phyloP scores from a whole-genome alignment of 2,797 vertebrate genomes.

The Sebastes miniatus region DNA sequence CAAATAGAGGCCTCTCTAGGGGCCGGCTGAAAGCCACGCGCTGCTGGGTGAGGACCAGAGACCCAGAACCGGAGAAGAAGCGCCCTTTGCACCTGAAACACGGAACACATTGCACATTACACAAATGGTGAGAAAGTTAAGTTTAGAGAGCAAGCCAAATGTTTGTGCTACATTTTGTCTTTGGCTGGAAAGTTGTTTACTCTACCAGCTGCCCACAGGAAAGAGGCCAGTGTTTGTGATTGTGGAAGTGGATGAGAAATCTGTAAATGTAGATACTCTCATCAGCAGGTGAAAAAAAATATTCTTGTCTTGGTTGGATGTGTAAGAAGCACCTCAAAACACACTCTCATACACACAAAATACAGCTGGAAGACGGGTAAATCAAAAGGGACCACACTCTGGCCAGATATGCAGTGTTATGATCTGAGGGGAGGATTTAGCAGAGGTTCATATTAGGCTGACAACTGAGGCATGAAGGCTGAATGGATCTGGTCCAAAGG shows the following conservation, averaged over 20 bases:
- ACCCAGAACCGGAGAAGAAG: conserved; percentile 85
- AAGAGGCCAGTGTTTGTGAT: not conserved
- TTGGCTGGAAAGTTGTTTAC: conserved; percentile 50
- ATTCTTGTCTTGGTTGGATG: not conserved
- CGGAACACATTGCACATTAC: conserved; percentile 38
- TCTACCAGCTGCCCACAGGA: conserved; percentile 42
- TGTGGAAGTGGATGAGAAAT: conserved; percentile 3
- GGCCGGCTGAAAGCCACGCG: conserved; percentile 89
- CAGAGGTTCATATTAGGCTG: conserved; percentile 68
- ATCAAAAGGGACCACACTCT: conserved; percentile 15
- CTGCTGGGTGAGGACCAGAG: conserved; percentile 87
- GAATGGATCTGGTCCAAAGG: conserved; percentile 62
- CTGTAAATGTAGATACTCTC: not conserved
- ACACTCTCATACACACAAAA: not conserved
- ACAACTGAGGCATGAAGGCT: conserved; percentile 65
- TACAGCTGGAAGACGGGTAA: conserved; percentile 28
- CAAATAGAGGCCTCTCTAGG: conserved; percentile 90
- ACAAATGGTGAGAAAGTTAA: conserved; percentile 52
- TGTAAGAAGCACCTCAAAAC: not conserved
- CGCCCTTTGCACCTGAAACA: conserved; percentile 89
- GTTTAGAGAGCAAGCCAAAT: conserved; percentile 31
- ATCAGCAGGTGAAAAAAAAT: conserved; percentile 2
- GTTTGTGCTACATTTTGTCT: conserved; percentile 53
- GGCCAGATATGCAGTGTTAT: conserved; percentile 35
- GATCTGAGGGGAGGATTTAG: conserved; percentile 56